Percentiles rank a stretch among this genome's conserved stretches.
These are phyloP conservation scores for Hyla sarda DNA, from an alignment of 2,113 vertebrate genomes.

Conservation along the genomic window DNA sequence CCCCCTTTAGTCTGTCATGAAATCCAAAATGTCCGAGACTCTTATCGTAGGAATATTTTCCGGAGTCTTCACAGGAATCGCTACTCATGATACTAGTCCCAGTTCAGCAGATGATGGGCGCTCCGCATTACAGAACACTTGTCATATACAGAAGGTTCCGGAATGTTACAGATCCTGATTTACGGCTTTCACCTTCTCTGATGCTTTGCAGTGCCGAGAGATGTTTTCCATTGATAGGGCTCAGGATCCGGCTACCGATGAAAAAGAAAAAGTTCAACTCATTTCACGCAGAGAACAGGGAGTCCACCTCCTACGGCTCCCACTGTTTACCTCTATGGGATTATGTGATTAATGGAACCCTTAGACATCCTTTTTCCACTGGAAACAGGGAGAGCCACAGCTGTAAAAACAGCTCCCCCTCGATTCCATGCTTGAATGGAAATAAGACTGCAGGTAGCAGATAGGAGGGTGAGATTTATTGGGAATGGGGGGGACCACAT, in stretches of 20 bases:
- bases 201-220: background rate
- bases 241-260: background rate
- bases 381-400: conserved; percentile 76
- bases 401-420: conserved; percentile 84
- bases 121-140: background rate
- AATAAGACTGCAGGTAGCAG: conserved; percentile 48
- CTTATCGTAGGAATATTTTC: too few species aligned
- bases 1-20: too few species aligned
- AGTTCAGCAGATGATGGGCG: background rate
- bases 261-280: background rate
- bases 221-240: conserved; percentile 16
- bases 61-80: too few species aligned
- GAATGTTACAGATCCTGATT: background rate
- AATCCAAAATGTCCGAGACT: too few species aligned
- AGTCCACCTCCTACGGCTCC: conserved; percentile 31
- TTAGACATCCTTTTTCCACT: conserved; percentile 81
- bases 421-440: conserved; percentile 64
- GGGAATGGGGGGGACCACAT: conserved; percentile 7
- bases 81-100: background rate
- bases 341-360: conserved; percentile 87
- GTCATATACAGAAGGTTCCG: background rate
- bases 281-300: conserved; percentile 20
- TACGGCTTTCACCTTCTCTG: background rate
- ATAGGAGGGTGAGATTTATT: conserved; percentile 38
- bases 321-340: conserved; percentile 73